Conservation (phyloP, 1,140 invertebrate species). For the Maniola jurtina region DNA sequence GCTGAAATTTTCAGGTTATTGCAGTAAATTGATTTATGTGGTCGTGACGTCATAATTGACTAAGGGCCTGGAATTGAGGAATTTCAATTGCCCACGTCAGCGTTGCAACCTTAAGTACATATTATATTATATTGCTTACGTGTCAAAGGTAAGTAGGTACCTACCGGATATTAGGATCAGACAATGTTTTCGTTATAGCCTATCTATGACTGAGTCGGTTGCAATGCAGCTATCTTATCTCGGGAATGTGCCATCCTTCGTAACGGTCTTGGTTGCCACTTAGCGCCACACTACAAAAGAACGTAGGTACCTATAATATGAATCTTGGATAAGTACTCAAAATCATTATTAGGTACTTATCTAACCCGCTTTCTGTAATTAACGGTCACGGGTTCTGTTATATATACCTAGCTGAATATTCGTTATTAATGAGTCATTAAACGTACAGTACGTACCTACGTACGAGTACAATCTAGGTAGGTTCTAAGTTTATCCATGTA, state of each 20-base stretch:
- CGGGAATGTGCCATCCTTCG: conserved; percentile 63
- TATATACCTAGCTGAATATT: conserved; percentile 11
- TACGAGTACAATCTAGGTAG: neutral
- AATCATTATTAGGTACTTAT: conserved; percentile 61
- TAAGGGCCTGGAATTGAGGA: too few relatives aligned
- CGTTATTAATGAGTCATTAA: conserved; percentile 21
- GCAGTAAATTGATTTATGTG: too few relatives aligned
- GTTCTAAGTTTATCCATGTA: neutral
- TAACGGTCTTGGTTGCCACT: conserved; percentile 57
- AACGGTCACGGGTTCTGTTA: too few relatives aligned
- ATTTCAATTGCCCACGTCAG: too few relatives aligned
- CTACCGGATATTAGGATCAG: conserved; percentile 20
- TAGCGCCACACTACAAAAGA: conserved; percentile 53
- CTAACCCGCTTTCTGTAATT: conserved; percentile 50
- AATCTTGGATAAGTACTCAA: too few relatives aligned
- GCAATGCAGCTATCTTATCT: conserved; percentile 72
- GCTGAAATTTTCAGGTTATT: too few relatives aligned
- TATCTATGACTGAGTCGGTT: conserved; percentile 53
- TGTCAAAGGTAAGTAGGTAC: neutral
- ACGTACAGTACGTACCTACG: conserved; percentile 14
- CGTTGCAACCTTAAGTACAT: too few relatives aligned
- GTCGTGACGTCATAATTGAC: too few relatives aligned
- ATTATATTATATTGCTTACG: too few relatives aligned
- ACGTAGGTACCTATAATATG: conserved; percentile 22
- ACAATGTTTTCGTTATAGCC: conserved; percentile 19